A percentile compares a stretch with the other conserved stretches of the same genome.
Conservation (phyloP, 2,113 vertebrate species). For the Sorex fumeus region DNA sequence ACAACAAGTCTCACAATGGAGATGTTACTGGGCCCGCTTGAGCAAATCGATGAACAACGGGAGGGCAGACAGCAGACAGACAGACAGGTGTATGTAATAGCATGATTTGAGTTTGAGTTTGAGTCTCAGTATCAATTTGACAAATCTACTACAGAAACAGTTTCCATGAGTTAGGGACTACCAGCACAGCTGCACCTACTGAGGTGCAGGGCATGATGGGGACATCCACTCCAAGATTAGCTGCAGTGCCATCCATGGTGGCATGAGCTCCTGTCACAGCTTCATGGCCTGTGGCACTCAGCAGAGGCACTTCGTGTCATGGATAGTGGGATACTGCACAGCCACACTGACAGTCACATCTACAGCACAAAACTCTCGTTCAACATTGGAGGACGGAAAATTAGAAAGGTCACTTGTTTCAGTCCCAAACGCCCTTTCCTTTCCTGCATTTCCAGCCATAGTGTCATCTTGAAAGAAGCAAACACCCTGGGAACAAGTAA, state of each 20-base stretch:
- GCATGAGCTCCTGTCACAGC: no score
- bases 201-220: background rate
- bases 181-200: background rate
- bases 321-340: background rate
- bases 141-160: background rate
- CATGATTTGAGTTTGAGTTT: no score
- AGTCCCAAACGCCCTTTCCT: background rate
- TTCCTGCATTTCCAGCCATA: background rate
- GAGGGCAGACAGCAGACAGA: no score
- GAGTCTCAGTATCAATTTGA: background rate
- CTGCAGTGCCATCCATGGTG: no score
- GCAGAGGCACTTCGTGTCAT: background rate
- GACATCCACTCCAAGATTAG: no score
- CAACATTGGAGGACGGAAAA: background rate
- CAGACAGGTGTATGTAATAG: background rate
- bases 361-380: background rate
- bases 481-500: conserved; percentile 13
- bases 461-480: conserved; percentile 47
- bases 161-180: background rate
- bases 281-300: background rate
- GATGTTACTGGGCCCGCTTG: no score
- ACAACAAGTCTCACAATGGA: no score
- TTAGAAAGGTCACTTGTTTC: background rate
- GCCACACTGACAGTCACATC: background rate
- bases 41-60: no score